Evolutionary conservation across 2,113 vertebrate species (phyloP).

Genomic region (Pelecanoides urinatrix): DNA sequence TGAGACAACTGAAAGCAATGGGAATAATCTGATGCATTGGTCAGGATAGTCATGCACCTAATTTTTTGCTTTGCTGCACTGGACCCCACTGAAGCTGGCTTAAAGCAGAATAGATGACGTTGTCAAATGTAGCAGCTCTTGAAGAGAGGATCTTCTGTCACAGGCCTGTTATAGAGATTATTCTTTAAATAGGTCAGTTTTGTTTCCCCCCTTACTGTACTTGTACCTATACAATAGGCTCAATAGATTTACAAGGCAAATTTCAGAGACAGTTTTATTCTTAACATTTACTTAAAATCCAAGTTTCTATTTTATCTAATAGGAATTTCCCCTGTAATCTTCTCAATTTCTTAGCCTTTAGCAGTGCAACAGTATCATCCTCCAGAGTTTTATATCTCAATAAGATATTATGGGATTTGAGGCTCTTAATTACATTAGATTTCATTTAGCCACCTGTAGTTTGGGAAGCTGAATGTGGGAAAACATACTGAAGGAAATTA

Average conservation of each 20-base stretch:
- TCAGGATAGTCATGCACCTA: not conserved
- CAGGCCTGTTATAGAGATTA: not conserved
- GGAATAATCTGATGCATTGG: not conserved
- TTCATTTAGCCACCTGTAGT: not conserved
- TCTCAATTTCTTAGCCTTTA: not conserved
- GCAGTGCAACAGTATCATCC: not conserved
- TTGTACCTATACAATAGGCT: not conserved
- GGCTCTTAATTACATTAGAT: not conserved
- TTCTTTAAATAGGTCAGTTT: not conserved
- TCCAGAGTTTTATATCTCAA: not conserved
- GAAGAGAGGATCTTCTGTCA: not conserved
- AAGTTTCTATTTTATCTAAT: not conserved
- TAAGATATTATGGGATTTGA: not conserved
- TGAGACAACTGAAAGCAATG: not conserved
- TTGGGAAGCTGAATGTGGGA: not conserved
- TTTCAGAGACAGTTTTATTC: not conserved
- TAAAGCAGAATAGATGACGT: not conserved
- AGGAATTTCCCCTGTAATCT: not conserved
- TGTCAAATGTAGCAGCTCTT: not conserved
- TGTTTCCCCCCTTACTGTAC: accelerated
- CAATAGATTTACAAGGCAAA: not conserved
- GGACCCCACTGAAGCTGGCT: not conserved
- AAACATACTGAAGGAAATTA: not conserved
- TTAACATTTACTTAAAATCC: not conserved
- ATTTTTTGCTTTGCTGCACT: not conserved